Evolutionary conservation across 2,888 invertebrate species (phyloP).

Genomic region (Nemurella pictetii): DNA sequence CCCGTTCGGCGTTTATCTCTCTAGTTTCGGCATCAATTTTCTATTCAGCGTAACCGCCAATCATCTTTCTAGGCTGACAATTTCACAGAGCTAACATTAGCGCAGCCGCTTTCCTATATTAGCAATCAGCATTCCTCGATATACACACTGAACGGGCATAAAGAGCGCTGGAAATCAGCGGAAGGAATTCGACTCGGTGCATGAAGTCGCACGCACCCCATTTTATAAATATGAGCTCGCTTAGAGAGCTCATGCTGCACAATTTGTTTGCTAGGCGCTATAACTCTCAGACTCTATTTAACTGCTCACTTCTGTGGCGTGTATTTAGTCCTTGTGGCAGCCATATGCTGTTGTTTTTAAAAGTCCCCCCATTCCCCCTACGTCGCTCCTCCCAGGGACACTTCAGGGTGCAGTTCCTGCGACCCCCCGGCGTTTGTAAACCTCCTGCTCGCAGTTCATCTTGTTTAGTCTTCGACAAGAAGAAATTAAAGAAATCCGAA

Average conservation of each 20-base stretch:
- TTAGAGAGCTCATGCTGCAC: background rate
- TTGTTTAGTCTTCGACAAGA: background rate
- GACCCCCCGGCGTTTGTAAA: constrained; percentile 8
- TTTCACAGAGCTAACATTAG: background rate
- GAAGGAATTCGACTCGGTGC: background rate
- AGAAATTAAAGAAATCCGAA: background rate
- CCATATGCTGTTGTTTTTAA: constrained; percentile 19
- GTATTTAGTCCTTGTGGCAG: background rate
- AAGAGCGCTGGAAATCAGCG: background rate
- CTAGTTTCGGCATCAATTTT: background rate
- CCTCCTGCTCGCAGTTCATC: background rate
- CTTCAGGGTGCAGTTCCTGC: background rate
- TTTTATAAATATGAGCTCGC: background rate
- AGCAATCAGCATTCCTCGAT: background rate
- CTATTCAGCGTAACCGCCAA: background rate
- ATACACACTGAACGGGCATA: background rate
- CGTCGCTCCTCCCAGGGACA: background rate
- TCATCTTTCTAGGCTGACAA: background rate
- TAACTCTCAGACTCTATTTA: constrained; percentile 11
- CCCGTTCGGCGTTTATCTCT: background rate
- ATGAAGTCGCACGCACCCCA: background rate
- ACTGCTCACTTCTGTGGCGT: constrained; percentile 6
- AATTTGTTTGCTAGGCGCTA: background rate
- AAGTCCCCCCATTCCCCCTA: background rate
- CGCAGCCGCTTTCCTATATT: background rate